Evolutionary conservation across 2,797 vertebrate species (phyloP), one percentile per base, ranked within the genome.

Genomic region (Heterohyrax brucei): DNA sequence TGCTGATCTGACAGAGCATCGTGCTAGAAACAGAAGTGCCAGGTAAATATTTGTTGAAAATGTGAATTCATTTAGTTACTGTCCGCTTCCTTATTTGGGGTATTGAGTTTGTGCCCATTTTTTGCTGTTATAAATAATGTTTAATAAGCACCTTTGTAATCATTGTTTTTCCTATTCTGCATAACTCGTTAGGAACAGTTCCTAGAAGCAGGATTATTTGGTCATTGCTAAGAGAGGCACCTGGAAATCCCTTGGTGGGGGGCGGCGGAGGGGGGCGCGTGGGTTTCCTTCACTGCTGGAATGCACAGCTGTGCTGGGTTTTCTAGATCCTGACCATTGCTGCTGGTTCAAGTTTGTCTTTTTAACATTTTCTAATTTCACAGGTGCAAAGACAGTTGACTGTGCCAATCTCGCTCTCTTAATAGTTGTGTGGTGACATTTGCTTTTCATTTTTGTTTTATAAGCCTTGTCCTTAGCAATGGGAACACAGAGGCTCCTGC

Each of bases 361-460:
- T 56, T 56, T 44, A 78, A 75, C 5, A 24, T 56, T 87, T 89
- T n/a, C 80, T 87, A 68, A 89, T 89, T 93, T 93, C 50, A 80
- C 91, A 89, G 59, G 61, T 83, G 2, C 44, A 76, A 79, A 91
- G 75, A 77, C 61, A 53, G 13, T 91, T 88, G 73, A 76, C 79
- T 83, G 64, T 79, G 66, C n/a, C 80, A 89, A 93, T 76, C 62
- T 64, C 26, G 50, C 13, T 80, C 30, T 95, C 82, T 95, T 33
- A 28, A 94, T 77, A 73, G 89, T 48, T 39, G 88, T 46, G 2
- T 1, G 80, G 46, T 76, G 66, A 66, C 76, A 75, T 89, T 50
- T 46, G 26, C 33, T 53, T 89, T 91, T 83, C 19, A 48, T 87
- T 39, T 94, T 95, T 76, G 21, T 83, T 94, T 91, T 80, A 39